Evolutionary conservation across 2,888 invertebrate species (phyloP).

Genomic region (Brenthis hecate): DNA sequence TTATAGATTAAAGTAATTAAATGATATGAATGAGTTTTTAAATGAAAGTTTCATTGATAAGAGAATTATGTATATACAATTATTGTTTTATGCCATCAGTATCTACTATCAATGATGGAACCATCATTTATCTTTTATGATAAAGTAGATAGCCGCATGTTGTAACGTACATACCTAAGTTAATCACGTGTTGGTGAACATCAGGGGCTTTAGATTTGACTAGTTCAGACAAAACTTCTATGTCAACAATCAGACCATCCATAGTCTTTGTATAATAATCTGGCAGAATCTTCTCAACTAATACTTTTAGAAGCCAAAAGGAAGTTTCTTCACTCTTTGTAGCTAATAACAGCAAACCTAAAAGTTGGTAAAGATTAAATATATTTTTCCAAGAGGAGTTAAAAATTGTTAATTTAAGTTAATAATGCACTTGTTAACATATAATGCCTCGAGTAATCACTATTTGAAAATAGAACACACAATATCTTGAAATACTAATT

Average conservation of each 20-base stretch:
- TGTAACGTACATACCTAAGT: slow-evolving; percentile 79
- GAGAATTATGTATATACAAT: neutral
- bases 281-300: slow-evolving; percentile 93
- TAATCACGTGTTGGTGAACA: slow-evolving; percentile 90
- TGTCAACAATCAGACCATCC: slow-evolving; percentile 94
- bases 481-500: no score
- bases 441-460: no score
- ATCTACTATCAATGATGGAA: slow-evolving; percentile 11
- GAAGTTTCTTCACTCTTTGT: slow-evolving; percentile 95
- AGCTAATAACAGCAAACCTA: slow-evolving; percentile 90
- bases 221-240: slow-evolving; percentile 93
- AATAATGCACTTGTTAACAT: no score
- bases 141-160: slow-evolving; percentile 20
- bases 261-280: slow-evolving; percentile 95
- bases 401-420: no score
- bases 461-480: no score
- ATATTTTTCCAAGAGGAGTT: no score
- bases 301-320: slow-evolving; percentile 95
- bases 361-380: slow-evolving; percentile 5
- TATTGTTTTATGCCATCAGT: neutral
- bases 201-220: slow-evolving; percentile 91
- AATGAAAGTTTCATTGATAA: no score
- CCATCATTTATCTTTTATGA: slow-evolving; percentile 25
- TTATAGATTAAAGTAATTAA: no score
- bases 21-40: no score